phyloP scores from a whole-genome alignment of 1,140 invertebrate species.

The Sarcophaga bullata region DNA sequence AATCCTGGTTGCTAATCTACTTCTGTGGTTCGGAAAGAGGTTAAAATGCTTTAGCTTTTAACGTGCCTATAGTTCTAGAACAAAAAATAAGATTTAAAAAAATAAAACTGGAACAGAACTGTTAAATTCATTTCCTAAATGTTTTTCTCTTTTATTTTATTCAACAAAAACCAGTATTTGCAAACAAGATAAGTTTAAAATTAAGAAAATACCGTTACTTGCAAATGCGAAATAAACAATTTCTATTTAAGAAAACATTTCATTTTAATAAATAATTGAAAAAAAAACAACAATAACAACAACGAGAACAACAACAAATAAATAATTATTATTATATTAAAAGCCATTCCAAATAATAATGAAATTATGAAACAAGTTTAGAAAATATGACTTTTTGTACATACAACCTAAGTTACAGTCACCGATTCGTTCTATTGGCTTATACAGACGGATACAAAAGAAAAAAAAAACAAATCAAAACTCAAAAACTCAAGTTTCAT shows the following conservation, averaged over 20 bases:
- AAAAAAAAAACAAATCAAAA: background rate
- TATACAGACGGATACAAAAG: background rate
- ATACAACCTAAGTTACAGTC: background rate
- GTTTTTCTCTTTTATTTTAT: too few relatives aligned
- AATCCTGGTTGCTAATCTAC: too few relatives aligned
- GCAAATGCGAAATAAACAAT: background rate
- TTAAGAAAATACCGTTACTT: background rate
- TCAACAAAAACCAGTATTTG: background rate
- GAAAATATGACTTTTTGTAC: background rate
- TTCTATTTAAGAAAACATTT: background rate
- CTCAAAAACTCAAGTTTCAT: background rate
- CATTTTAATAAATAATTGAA: background rate
- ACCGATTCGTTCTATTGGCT: background rate
- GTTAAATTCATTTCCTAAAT: too few relatives aligned
- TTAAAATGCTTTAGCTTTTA: too few relatives aligned
- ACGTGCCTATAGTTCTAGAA: too few relatives aligned
- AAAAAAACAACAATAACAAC: background rate
- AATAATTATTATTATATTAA: background rate
- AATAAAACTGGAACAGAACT: too few relatives aligned
- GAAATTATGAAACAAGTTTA: constrained; percentile 2
- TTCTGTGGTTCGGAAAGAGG: too few relatives aligned
- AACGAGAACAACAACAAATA: too few relatives aligned
- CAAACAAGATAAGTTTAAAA: background rate
- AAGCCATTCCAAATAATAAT: background rate
- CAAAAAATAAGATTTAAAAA: too few relatives aligned